These are phyloP conservation scores for zebrafish (Danio rerio) DNA, from an alignment of 2,113 vertebrate genomes.

Conservation along the genomic window DNA sequence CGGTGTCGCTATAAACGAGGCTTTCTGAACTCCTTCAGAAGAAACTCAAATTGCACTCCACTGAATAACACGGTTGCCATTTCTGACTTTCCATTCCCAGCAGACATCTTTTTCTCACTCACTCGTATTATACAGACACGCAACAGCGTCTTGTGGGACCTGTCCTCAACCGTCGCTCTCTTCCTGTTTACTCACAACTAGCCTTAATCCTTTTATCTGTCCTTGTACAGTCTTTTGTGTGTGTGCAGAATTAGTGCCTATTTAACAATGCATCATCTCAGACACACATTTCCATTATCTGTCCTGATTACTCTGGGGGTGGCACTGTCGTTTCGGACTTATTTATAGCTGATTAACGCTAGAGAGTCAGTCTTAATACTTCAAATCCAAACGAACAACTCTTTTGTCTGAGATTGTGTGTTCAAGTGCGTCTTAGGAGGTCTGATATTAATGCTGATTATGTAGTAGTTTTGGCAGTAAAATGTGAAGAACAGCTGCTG, in stretches of 20 bases:
- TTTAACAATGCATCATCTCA: slow-evolving; percentile 51
- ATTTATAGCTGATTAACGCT: slow-evolving; percentile 47
- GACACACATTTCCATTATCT: slow-evolving; percentile 41
- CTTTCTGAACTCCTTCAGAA: background rate
- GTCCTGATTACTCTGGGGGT: slow-evolving; percentile 32
- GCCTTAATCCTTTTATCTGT: slow-evolving; percentile 56
- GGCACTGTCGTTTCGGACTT: background rate
- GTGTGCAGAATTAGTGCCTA: slow-evolving; percentile 47
- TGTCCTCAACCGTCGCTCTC: background rate
- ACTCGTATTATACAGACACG: background rate
- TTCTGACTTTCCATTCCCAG: background rate
- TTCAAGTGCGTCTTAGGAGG: background rate
- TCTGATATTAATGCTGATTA: background rate
- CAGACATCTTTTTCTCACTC: background rate
- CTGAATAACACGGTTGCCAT: background rate
- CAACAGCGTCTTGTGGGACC: slow-evolving; percentile 8
- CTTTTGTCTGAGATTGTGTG: slow-evolving; percentile 5
- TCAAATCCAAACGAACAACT: slow-evolving; percentile 9
- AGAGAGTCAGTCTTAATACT: slow-evolving; percentile 26
- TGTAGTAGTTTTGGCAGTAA: background rate
- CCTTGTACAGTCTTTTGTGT: slow-evolving; percentile 41
- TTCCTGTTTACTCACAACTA: slow-evolving; percentile 46
- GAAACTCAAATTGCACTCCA: no score
- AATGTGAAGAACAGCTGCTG: background rate
- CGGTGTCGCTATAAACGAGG: no score